A percentile compares a stretch with the other conserved stretches of the same genome.
Evolutionary conservation across 1,140 invertebrate genomes (phyloP).

Genomic region (Heliconius eleuchia): DNA sequence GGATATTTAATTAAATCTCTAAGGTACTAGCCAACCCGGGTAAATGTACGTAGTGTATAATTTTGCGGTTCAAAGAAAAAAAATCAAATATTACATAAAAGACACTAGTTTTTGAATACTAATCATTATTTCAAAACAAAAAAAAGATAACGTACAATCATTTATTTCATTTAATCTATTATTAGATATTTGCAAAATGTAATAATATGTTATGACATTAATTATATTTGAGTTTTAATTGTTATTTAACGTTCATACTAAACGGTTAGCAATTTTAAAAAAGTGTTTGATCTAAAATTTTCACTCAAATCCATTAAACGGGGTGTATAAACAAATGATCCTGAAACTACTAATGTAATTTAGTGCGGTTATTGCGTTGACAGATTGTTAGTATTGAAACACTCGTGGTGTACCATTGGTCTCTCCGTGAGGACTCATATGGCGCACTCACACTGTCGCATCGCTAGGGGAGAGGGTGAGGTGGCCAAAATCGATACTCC

Average conservation of each 20-base stretch:
- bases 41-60: neutral
- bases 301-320: neutral
- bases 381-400: slow-evolving; percentile 52
- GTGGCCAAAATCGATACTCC: slow-evolving; percentile 78
- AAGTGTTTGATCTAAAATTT: neutral
- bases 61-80: neutral
- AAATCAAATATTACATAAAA: too few relatives aligned
- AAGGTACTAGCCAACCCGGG: neutral
- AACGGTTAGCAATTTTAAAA: neutral
- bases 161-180: too few relatives aligned
- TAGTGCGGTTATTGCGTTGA: slow-evolving; percentile 28
- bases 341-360: slow-evolving; percentile 29
- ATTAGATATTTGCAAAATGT: too few relatives aligned
- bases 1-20: neutral
- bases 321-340: neutral
- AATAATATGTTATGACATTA: too few relatives aligned
- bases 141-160: too few relatives aligned
- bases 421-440: slow-evolving; percentile 64
- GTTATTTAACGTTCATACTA: too few relatives aligned
- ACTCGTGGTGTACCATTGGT: slow-evolving; percentile 52
- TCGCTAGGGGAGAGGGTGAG: slow-evolving; percentile 71
- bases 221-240: too few relatives aligned
- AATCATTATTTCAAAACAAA: too few relatives aligned
- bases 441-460: slow-evolving; percentile 77
- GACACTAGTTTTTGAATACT: too few relatives aligned